Evolutionary conservation across 2,888 invertebrate genomes (phyloP), one percentile per base, ranked within the genome.

Genomic region (Synergus itoensis): DNA sequence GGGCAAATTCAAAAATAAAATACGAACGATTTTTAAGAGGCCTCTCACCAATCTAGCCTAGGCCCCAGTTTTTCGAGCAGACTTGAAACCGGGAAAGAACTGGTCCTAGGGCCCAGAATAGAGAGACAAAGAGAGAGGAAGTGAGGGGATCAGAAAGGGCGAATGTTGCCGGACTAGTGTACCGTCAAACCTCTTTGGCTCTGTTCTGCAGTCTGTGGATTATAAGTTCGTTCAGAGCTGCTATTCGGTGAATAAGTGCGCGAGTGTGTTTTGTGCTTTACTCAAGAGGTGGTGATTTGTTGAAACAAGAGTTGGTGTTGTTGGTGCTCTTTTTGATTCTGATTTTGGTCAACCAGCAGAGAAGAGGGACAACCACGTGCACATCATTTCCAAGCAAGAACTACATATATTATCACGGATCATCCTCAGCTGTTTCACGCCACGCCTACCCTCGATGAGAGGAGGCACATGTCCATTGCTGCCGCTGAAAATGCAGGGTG

Each of bases 401-500:
- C 80, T 77, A 77, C 82, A 79, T 83, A 60, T 80, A 79, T 76
- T 82, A 94, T 93, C 93, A 94, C 94, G 94, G 94, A 94, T 93
- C 92, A 92, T 90, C 92, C 92, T 89, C 93, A 92, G 89, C 91
- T 92, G 92, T 93, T 93, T 92, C 93, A 93, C 91, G 90, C 84
- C 83, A 91, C 93, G 93, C 93, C 94, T 93, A 92, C 91, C 92
- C 92, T 92, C 92, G 92, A 94, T 94, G 94, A 94, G 94, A 94
- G 93, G 92, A 93, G 93, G 94, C 94, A 93, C 94, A 94, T 94
- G 94, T 94, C 94, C 93, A 94, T 94, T 92, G 92, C 93, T 93
- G 93, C 93, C 90, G 92, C 93, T 93, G 94, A 94, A 94, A 94
- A 94, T 94, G 94, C 94, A 94, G 94, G 94, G 94, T 94, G 91